A percentile compares a stretch with the other conserved stretches of the same genome.
These are phyloP conservation scores for Xiphias gladius DNA, from an alignment of 2,113 vertebrate genomes.

Conservation along the genomic window DNA sequence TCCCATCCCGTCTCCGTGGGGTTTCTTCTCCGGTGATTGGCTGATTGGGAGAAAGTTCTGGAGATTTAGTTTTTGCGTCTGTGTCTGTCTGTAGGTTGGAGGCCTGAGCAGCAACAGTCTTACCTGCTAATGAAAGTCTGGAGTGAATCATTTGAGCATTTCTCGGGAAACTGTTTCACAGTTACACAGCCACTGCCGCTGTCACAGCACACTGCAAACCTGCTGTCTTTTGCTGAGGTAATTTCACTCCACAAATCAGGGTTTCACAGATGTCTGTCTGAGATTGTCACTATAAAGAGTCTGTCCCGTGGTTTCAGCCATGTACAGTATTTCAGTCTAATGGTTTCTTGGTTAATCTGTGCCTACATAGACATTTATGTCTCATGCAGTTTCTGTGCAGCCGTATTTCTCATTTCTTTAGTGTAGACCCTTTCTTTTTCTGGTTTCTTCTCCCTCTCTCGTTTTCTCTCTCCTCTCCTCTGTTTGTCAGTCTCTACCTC, in stretches of 20 bases:
- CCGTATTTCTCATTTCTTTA: constrained; percentile 9
- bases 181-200: constrained; percentile 44
- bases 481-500: constrained; percentile 78
- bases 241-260: constrained; percentile 48
- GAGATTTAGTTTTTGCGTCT: neutral
- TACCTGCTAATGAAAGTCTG: constrained; percentile 19
- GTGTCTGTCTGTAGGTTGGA: constrained; percentile 19
- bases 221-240: constrained; percentile 65
- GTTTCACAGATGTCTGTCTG: constrained; percentile 58
- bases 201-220: constrained; percentile 39
- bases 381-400: constrained; percentile 27
- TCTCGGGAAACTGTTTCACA: constrained; percentile 57
- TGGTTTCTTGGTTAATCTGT: constrained; percentile 39
- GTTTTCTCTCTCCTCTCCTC: constrained; percentile 20
- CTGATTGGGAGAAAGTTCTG: constrained; percentile 22
- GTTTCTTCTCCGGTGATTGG: neutral
- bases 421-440: neutral
- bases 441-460: neutral
- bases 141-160: constrained; percentile 20
- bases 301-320: constrained; percentile 11
- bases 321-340: constrained; percentile 47
- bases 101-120: constrained; percentile 42
- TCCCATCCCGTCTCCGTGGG: neutral
- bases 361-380: constrained; percentile 23
- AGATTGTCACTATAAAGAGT: constrained; percentile 48